Base-by-base conservation (phyloP, 1,140 invertebrate species). In the Scaptomyza pallida region DNA sequence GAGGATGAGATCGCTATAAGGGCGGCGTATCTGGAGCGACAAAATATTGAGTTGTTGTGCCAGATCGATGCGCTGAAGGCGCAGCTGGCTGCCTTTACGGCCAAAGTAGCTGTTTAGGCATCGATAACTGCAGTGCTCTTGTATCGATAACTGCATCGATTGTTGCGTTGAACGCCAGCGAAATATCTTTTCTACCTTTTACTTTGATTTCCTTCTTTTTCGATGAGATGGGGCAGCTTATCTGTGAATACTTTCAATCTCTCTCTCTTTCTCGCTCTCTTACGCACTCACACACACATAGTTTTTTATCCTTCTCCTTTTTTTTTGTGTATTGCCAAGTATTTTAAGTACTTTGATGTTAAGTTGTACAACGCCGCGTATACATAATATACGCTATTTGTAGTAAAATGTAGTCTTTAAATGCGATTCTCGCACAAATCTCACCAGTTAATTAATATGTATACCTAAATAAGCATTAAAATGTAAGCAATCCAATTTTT, bases 1-100 rank as follows among this genome's bases (percentile, higher is more conserved):
- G 98, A 99, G 90, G 96, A 99, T 62, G 96, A 98, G 85, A 96
- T 99, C 13, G 97, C 97, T 0, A 96, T 99, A 30, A 92, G 97
- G 55, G 96, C 97, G 0, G 95, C 95, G 0, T 97, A 95, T 70
- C 92, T 99, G 3, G 97, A 98, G 92, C 94, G 95, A 45, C 96
- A 97, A 92, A 91, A 91, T 30, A 91, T 91, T 21, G 90, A 91
- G 57, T 48, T 91, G 15, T 47, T 91, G 21, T 91, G 88, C 68
- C 89, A 91, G 71, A 91, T 91, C 4, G 90, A 91, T 54, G 78
- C 90, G 0, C 72, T 91, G 0, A 91, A 91, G 65, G 78, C 80
- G 1, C 90, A 91, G 52, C 55, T 91, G 45, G 88, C 88, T 4
- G 83, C 83, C 30, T 89, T 86, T 21, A 89, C 86, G 19, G 75